A percentile compares a stretch with the other conserved stretches of the same genome.
Conservation (phyloP, 2,797 vertebrate genomes). For the Chelonia mydas region DNA sequence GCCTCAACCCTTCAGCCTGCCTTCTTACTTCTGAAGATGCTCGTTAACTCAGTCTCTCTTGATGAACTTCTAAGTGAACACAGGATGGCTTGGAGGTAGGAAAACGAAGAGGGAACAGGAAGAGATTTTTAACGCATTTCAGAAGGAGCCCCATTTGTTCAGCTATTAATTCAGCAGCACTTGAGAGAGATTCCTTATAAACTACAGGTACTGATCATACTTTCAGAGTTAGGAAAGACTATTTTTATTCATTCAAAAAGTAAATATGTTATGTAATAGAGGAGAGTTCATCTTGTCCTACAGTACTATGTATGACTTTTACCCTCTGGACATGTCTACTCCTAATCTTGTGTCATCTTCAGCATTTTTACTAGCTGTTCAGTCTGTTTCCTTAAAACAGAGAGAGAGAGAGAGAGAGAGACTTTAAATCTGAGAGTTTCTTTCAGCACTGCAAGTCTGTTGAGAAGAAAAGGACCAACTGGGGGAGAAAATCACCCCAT, state of each 20-base stretch:
- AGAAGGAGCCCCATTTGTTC: background rate
- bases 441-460: background rate
- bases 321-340: background rate
- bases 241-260: background rate
- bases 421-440: slow-evolving; percentile 48
- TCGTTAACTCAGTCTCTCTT: background rate
- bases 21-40: background rate
- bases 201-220: background rate
- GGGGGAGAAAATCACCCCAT: background rate
- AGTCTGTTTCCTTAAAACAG: background rate
- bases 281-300: background rate
- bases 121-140: background rate
- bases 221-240: background rate
- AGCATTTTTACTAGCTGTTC: background rate
- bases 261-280: slow-evolving; percentile 8
- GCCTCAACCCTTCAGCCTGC: background rate
- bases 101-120: background rate
- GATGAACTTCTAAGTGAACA: background rate
- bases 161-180: background rate
- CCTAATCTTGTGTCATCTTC: background rate
- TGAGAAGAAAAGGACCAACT: slow-evolving; percentile 16
- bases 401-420: background rate
- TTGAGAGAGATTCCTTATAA: background rate
- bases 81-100: background rate
- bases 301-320: background rate